phyloP scores from a whole-genome alignment of 1,140 invertebrate genomes.

The Harpegnathos saltator region DNA sequence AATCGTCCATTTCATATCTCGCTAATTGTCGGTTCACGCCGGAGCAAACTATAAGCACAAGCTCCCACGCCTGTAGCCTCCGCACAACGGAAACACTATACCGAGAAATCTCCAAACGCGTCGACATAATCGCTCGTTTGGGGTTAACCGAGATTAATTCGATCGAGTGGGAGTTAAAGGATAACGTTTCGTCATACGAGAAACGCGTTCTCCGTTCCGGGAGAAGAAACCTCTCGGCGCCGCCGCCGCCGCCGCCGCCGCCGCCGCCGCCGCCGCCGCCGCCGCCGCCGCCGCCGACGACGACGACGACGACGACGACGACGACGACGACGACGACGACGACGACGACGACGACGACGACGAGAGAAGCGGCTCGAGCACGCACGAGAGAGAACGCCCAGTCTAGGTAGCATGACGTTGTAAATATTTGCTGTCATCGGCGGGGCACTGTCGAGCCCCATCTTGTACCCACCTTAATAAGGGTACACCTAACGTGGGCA shows the following conservation, averaged over 20 bases:
- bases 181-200: conserved; percentile 1
- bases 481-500: conserved; percentile 57
- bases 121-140: conserved; percentile 19
- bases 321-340: too few relatives aligned
- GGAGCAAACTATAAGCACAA: too few relatives aligned
- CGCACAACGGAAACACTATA: background rate
- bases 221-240: conserved; percentile 35
- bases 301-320: too few relatives aligned
- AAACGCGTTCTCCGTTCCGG: conserved; percentile 15
- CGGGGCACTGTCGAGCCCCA: conserved; percentile 30
- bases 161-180: conserved; percentile 12
- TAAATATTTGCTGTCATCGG: conserved; percentile 83
- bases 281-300: too few relatives aligned
- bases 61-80: too few relatives aligned
- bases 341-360: conserved; percentile 41
- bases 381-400: conserved; percentile 64
- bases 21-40: too few relatives aligned
- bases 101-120: background rate
- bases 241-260: too few relatives aligned
- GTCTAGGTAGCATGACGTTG: conserved; percentile 78
- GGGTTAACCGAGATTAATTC: conserved; percentile 53
- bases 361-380: conserved; percentile 34
- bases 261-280: too few relatives aligned
- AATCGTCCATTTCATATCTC: background rate
- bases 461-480: conserved; percentile 72